phyloP scores from a whole-genome alignment of 2,797 vertebrate genomes.

The Orestias chungarensis region DNA sequence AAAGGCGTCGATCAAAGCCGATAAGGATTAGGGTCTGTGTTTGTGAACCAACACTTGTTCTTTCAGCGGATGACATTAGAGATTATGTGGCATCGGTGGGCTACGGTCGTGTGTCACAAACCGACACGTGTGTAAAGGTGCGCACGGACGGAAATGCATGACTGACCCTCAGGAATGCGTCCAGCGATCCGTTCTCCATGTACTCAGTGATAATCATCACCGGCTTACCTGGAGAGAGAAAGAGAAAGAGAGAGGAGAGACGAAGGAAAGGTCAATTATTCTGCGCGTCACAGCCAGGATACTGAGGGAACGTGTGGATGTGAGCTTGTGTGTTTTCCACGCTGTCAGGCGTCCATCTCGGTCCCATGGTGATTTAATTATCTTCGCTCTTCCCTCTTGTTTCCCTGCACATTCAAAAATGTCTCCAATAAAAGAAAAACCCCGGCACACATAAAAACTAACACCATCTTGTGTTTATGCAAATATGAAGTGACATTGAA shows the following conservation, averaged over 20 bases:
- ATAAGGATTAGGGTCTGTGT: slow-evolving; percentile 49
- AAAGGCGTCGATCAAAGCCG: slow-evolving; percentile 38
- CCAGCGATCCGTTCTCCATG: slow-evolving; percentile 99
- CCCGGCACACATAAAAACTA: slow-evolving; percentile 24
- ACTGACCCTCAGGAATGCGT: slow-evolving; percentile 98
- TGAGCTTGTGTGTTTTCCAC: slow-evolving; percentile 27
- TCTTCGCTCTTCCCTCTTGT: slow-evolving; percentile 46
- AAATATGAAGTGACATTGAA: slow-evolving; percentile 54
- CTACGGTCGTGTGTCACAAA: slow-evolving; percentile 14
- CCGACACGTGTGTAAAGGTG: slow-evolving; percentile 26
- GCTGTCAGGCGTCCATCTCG: slow-evolving; percentile 64
- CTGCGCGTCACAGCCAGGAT: slow-evolving; percentile 65
- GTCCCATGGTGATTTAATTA: slow-evolving; percentile 74
- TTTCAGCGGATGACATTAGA: slow-evolving; percentile 53
- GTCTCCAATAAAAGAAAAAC: slow-evolving; percentile 45
- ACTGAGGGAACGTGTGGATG: slow-evolving; percentile 40
- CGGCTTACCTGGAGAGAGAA: slow-evolving; percentile 87
- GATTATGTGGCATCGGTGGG: slow-evolving; percentile 66
- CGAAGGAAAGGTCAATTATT: slow-evolving; percentile 69
- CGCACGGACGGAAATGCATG: slow-evolving; percentile 48
- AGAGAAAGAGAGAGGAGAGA: slow-evolving; percentile 26
- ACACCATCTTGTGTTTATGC: slow-evolving; percentile 56
- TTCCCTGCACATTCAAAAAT: slow-evolving; percentile 47
- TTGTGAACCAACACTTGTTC: slow-evolving; percentile 56
- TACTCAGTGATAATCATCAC: slow-evolving; percentile 99